These are phyloP conservation scores for Pollenia griseotomentosa DNA, from an alignment of 2,888 invertebrate species.

Conservation along the genomic window DNA sequence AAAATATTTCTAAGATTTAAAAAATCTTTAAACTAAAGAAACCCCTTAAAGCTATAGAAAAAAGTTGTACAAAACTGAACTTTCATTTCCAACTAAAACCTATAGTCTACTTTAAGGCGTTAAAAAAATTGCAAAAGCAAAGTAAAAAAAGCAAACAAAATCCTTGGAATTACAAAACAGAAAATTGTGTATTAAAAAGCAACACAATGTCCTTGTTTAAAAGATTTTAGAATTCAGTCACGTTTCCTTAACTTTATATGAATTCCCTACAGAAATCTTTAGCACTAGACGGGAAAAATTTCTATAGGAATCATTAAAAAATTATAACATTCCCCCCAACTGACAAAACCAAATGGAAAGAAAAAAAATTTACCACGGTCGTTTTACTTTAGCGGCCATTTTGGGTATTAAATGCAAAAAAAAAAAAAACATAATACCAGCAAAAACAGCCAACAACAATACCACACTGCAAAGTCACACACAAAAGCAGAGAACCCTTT, in stretches of 20 bases:
- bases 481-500: conserved; percentile 59
- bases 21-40: too few relatives aligned
- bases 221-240: conserved; percentile 10
- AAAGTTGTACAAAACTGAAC: too few relatives aligned
- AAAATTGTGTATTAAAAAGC: neutral
- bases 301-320: conserved; percentile 30
- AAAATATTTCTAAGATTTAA: too few relatives aligned
- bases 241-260: neutral
- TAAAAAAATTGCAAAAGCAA: neutral
- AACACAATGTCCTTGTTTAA: conserved; percentile 13
- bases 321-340: conserved; percentile 49
- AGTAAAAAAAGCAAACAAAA: conserved; percentile 1
- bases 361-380: conserved; percentile 58
- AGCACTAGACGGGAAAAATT: neutral
- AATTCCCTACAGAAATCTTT: neutral
- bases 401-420: conserved; percentile 78
- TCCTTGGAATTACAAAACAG: conserved; percentile 20
- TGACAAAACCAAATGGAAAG: conserved; percentile 5
- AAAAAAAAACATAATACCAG: conserved; percentile 53
- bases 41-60: too few relatives aligned
- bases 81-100: neutral
- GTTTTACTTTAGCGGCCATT: conserved; percentile 80
- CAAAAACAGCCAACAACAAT: conserved; percentile 55
- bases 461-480: conserved; percentile 36
- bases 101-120: conserved; percentile 40